Base-by-base conservation (phyloP, 2,888 invertebrate species). In the Pyrochroa serraticornis region DNA sequence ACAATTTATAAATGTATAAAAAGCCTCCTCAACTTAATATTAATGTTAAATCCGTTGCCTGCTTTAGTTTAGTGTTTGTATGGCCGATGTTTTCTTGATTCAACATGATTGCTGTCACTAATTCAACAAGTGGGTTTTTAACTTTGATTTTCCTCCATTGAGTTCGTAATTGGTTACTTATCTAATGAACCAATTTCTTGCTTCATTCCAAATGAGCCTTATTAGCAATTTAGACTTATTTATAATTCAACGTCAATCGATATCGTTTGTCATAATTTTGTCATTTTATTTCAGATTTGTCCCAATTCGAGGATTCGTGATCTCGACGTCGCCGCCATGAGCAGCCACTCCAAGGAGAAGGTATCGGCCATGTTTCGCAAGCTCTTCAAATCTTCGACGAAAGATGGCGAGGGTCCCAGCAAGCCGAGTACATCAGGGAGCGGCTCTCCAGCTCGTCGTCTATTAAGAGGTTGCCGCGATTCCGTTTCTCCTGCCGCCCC, bases 261-360 rank as follows among this genome's bases (percentile, higher is more conserved):
- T 12, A 35, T 35, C 3, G 36, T 6, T 35, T 2, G 2, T 35
- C 9, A 35, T 35, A 9, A 9, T 9, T 9, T 35, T 35, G 10
- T 35, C 5, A 22, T 22, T 5, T 22, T 22, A 7, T 35, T 46
- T 8, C 46, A 36, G 46, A 22, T 1, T 35, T 14, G 1, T 2
- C 35, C 22, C 6, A 9, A 7, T 12, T 34, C 22, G 22, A 6
- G 46, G 7, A 6, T 9, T 46, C 36, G 36, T 22, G 36, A 44
- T 44, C 22, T 22, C 22, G 22, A 22, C 22, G 5, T 2, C 41
- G 22, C 38, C 49, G 66, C 79, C 71, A 91, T 91, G 91, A 86
- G 89, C 72, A 89, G 90, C 66, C 85, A 90, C 66, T 89, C 91
- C 32, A 90, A 90, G 79, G 91, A 92, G 75, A 91, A 91, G 82